These are phyloP conservation scores for Hippotragus niger DNA, from an alignment of 2,113 vertebrate species.

Conservation along the genomic window DNA sequence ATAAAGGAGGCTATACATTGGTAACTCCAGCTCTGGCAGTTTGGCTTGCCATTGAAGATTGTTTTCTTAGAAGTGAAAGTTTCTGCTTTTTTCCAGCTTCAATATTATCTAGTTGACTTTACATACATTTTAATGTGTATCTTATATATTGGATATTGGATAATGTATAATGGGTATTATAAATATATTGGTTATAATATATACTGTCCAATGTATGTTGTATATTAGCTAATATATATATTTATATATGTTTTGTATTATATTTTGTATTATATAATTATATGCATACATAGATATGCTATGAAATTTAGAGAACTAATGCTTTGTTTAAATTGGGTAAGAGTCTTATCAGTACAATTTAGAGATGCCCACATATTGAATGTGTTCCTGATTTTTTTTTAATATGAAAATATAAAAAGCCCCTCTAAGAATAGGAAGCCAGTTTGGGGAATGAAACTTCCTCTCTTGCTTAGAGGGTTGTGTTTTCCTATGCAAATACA, in stretches of 20 bases:
- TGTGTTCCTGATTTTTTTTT: slow-evolving; percentile 65
- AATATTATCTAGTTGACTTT: background rate
- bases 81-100: background rate
- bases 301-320: background rate
- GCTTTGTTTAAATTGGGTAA: slow-evolving; percentile 34
- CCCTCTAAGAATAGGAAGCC: slow-evolving; percentile 75
- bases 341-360: slow-evolving; percentile 56
- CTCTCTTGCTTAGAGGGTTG: slow-evolving; percentile 81
- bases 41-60: background rate
- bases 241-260: background rate
- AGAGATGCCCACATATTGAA: slow-evolving; percentile 72
- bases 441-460: slow-evolving; percentile 79
- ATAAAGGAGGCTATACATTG: background rate
- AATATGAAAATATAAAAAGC: slow-evolving; percentile 76
- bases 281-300: background rate
- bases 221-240: background rate
- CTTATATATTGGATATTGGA: background rate
- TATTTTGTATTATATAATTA: background rate
- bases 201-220: background rate
- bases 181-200: background rate
- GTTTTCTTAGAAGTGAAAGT: background rate
- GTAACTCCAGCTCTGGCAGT: background rate
- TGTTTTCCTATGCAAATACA: slow-evolving; percentile 88
- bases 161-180: background rate
- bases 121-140: background rate